These are phyloP conservation scores for Baccha elongata DNA, from an alignment of 2,888 invertebrate genomes.

Conservation along the genomic window DNA sequence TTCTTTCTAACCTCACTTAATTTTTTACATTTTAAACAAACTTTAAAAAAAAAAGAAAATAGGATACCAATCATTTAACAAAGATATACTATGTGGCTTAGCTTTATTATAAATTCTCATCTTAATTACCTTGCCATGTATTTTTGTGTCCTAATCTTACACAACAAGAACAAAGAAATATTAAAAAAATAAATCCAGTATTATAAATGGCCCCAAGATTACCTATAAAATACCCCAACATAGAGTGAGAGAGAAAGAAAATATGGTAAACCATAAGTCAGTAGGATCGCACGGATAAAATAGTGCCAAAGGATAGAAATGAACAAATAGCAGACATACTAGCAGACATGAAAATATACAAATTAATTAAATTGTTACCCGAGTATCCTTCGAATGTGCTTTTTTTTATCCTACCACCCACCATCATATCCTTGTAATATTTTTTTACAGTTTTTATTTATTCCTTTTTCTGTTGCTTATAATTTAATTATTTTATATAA, in stretches of 20 bases:
- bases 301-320: slow-evolving; percentile 16
- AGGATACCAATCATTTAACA: slow-evolving; percentile 9
- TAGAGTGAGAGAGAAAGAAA: background rate
- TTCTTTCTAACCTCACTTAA: too few species aligned
- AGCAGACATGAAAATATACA: slow-evolving; percentile 59
- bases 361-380: slow-evolving; percentile 69
- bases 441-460: slow-evolving; percentile 35
- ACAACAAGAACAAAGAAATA: background rate
- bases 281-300: slow-evolving; percentile 36
- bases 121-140: slow-evolving; percentile 62
- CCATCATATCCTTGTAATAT: slow-evolving; percentile 21
- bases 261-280: slow-evolving; percentile 31
- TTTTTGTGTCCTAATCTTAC: slow-evolving; percentile 30
- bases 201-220: slow-evolving; percentile 50
- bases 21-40: background rate
- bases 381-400: slow-evolving; percentile 1
- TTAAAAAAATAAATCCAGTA: slow-evolving; percentile 11
- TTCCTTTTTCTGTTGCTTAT: slow-evolving; percentile 1
- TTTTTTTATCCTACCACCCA: background rate
- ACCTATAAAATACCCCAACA: slow-evolving; percentile 32
- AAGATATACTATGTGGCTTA: slow-evolving; percentile 11
- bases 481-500: slow-evolving; percentile 38
- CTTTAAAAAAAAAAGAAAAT: background rate
- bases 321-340: slow-evolving; percentile 52
- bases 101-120: slow-evolving; percentile 30